Evolutionary conservation across 2,113 vertebrate species (phyloP), one percentile per base, ranked within the genome.

Genomic region (Parotia lawesii): DNA sequence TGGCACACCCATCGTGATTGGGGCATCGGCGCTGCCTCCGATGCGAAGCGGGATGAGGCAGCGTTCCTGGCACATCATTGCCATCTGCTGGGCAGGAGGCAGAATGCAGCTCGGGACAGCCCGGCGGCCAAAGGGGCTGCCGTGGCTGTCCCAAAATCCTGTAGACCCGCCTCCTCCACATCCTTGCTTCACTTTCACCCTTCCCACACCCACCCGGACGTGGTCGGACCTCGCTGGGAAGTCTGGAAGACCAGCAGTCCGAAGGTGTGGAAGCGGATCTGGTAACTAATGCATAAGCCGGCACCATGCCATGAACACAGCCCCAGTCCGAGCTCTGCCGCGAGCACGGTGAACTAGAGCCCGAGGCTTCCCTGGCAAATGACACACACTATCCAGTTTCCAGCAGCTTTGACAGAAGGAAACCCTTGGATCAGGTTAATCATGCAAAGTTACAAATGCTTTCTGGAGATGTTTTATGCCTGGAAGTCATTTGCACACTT

Each of bases 341-440:
- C 5, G 0, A 44, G 6, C 0, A 9, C 0, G 0, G 6, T 1
- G 31, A 85, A 29, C 9, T 2, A 8, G 9, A 69, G 70, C 45
- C 66, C 7, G 27, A 51, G 53, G 37, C 45, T 83, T 25, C 62
- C 17, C 47, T 37, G 62, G 50, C 54, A 58, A 76, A 22, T 1
- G 2, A 28, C 54, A 50, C 11, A 29, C 33, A 11, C 28, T 42
- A 3, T 19, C 24, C 5, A 5, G 20, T 3, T 72, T 29, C 64
- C 65, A 91, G 82, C 71, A 85, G 62, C 60, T 80, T 1, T 76
- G 67, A 58, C 42, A 67, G 67, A 83, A 38, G 40, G 38, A 95
- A 94, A 73, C 22, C 22, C 16, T 67, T 37, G 40, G 60, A 62
- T 67, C 8, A 2, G 6, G 19, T 24, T 77, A 40, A 70, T 65